Evolutionary conservation across 1,140 invertebrate species (phyloP).

Genomic region (Chrysomallon squamiferum): DNA sequence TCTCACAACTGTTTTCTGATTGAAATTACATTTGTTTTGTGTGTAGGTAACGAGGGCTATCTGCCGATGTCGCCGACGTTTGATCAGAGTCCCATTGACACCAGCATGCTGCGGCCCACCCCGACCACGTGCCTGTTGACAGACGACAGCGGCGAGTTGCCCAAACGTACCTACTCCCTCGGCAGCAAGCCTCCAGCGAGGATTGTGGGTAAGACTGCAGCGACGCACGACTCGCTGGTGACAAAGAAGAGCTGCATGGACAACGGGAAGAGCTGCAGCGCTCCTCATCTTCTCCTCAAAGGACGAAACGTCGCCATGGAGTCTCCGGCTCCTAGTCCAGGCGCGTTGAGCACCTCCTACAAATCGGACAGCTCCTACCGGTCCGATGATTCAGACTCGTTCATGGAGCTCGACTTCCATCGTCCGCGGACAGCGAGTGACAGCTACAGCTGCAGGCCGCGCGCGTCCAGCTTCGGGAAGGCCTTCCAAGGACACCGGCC

Average conservation of each 20-base stretch:
- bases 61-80: conserved; percentile 41
- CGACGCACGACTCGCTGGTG: background rate
- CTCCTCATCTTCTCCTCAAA: conserved; percentile 51
- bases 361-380: conserved; percentile 38
- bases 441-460: conserved; percentile 50
- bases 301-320: conserved; percentile 12
- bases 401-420: conserved; percentile 54
- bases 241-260: conserved; percentile 30
- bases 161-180: conserved; percentile 81
- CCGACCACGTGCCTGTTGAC: conserved; percentile 52
- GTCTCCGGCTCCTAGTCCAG: conserved; percentile 23
- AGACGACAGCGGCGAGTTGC: conserved; percentile 50
- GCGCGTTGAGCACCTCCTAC: conserved; percentile 42
- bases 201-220: conserved; percentile 25
- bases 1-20: too few relatives aligned
- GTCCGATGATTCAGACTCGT: conserved; percentile 55
- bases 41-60: conserved; percentile 49
- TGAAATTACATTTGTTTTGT: too few relatives aligned
- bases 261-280: conserved; percentile 50
- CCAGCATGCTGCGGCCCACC: conserved; percentile 39
- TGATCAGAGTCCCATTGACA: conserved; percentile 30
- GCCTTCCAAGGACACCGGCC: conserved; percentile 42
- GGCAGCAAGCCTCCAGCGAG: conserved; percentile 74
- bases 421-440: conserved; percentile 58
- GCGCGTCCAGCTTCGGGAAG: conserved; percentile 55